A percentile compares a stretch with the other conserved stretches of the same genome.
Conservation (phyloP, 2,113 vertebrate species). For the Opisthocomus hoazin region DNA sequence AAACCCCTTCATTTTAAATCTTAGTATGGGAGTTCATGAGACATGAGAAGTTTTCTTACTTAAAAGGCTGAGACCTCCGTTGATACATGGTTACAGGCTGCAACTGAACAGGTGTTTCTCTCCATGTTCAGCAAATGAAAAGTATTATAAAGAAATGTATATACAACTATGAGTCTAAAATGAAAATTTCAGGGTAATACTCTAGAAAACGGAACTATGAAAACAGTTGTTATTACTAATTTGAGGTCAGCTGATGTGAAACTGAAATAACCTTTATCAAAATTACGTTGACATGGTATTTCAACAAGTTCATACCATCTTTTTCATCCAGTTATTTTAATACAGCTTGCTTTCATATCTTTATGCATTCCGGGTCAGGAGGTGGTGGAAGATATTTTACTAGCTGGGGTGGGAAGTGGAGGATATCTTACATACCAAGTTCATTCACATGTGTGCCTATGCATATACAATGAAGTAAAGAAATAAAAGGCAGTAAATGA, state of each 20-base stretch:
- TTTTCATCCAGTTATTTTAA: neutral
- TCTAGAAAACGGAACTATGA: neutral
- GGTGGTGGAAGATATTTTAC: neutral
- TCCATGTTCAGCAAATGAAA: neutral
- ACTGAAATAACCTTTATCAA: neutral
- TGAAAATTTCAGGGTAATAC: neutral
- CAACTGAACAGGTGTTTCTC: neutral
- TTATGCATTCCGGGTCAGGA: neutral
- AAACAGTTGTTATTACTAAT: neutral
- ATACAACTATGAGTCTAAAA: neutral
- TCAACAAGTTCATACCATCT: neutral
- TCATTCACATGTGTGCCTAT: neutral
- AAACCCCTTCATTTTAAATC: neutral
- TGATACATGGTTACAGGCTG: neutral
- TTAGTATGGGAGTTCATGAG: neutral
- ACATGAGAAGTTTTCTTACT: neutral
- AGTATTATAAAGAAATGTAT: neutral
- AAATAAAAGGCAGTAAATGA: neutral
- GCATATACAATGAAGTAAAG: neutral
- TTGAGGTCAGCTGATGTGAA: neutral
- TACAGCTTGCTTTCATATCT: neutral
- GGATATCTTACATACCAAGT: neutral
- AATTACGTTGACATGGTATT: neutral
- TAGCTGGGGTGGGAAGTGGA: neutral
- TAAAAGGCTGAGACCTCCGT: neutral